Conservation (phyloP, 2,888 invertebrate genomes). For the Laspeyria flexula region DNA sequence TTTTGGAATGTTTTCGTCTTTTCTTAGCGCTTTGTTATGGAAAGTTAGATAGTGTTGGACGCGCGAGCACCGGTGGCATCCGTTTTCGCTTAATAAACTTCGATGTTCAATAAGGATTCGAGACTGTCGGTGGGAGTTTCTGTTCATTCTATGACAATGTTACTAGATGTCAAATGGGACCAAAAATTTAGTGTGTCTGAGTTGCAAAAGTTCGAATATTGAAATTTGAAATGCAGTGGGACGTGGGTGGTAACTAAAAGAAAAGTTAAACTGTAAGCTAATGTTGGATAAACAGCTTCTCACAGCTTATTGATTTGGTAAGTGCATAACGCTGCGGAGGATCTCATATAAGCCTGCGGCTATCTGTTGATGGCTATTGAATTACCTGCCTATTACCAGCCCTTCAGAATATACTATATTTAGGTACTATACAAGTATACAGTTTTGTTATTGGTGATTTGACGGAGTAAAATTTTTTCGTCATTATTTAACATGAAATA, state of each 20-base stretch:
- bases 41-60: conserved; percentile 74
- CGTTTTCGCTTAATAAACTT: conserved; percentile 61
- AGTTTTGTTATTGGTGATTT: no score
- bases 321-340: conserved; percentile 43
- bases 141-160: conserved; percentile 36
- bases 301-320: conserved; percentile 61
- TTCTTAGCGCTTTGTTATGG: conserved; percentile 68
- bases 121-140: conserved; percentile 41
- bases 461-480: no score
- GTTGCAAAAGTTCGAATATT: conserved; percentile 28
- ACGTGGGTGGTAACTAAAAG: conserved; percentile 33
- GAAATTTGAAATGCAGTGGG: conserved; percentile 28
- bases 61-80: conserved; percentile 61
- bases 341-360: conserved; percentile 57
- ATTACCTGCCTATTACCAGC: no score
- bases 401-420: no score
- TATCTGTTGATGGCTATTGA: conserved; percentile 68
- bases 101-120: conserved; percentile 55
- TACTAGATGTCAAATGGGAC: conserved; percentile 41
- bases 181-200: conserved; percentile 37
- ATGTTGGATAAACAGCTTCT: conserved; percentile 61
- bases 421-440: no score
- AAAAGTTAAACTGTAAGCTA: conserved; percentile 54
- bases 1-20: conserved; percentile 65
- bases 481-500: not conserved